A percentile compares a stretch with the other conserved stretches of the same genome.
Evolutionary conservation across 1,140 invertebrate species (phyloP).

Genomic region (Drosophila micromelanica): DNA sequence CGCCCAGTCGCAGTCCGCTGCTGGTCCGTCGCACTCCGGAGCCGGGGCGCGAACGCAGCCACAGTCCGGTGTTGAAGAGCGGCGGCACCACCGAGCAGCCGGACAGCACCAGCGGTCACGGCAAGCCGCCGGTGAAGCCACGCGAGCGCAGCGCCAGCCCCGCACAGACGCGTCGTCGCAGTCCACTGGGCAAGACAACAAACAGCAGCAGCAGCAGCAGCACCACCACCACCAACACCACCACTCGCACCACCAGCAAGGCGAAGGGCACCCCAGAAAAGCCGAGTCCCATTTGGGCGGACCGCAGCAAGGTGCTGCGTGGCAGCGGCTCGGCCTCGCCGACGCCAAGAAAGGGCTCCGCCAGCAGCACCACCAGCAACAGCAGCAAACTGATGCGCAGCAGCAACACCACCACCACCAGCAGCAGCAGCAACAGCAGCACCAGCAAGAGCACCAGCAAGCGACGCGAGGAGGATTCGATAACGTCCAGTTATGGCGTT

Average conservation of each 20-base stretch:
- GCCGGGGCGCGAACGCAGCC: slow-evolving; percentile 11
- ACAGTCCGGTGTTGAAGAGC: slow-evolving; percentile 15
- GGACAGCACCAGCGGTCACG: slow-evolving; percentile 49
- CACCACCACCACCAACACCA: slow-evolving; percentile 25
- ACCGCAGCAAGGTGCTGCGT: slow-evolving; percentile 85
- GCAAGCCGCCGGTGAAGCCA: slow-evolving; percentile 70
- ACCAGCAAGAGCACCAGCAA: slow-evolving; percentile 55
- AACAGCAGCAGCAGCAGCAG: slow-evolving; percentile 25
- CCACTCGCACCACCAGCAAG: slow-evolving; percentile 25
- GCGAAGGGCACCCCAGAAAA: slow-evolving; percentile 51
- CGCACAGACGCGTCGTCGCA: slow-evolving; percentile 40
- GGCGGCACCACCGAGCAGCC: slow-evolving; percentile 37
- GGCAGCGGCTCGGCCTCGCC: slow-evolving; percentile 25
- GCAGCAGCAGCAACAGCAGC: slow-evolving; percentile 82
- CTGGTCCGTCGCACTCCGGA: slow-evolving; percentile 1
- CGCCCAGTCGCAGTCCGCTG: slow-evolving; percentile 44
- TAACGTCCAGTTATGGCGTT: slow-evolving; percentile 92
- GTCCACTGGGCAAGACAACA: slow-evolving; percentile 45
- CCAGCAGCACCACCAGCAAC: slow-evolving; percentile 43
- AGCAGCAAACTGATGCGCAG: slow-evolving; percentile 47
- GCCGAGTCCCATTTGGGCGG: slow-evolving; percentile 86
- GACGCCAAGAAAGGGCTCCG: slow-evolving; percentile 48
- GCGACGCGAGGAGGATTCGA: slow-evolving; percentile 84
- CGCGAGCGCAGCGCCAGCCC: slow-evolving; percentile 72
- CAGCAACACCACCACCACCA: slow-evolving; percentile 46